Evolutionary conservation across 2,888 invertebrate genomes (phyloP).

Genomic region (Notodonta dromedarius): DNA sequence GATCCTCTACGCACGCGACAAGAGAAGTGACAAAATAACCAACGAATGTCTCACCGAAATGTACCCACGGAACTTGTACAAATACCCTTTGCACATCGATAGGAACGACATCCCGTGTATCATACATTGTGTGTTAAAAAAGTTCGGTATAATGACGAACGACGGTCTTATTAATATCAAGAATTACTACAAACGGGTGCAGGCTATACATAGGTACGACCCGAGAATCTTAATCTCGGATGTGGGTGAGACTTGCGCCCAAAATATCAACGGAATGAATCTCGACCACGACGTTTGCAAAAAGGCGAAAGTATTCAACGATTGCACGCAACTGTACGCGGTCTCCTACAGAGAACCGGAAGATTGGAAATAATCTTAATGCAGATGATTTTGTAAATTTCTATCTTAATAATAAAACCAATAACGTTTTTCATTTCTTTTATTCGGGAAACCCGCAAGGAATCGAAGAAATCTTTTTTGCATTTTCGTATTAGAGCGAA

Average conservation of each 20-base stretch:
- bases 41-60: conserved; percentile 72
- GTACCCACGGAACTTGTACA: conserved; percentile 75
- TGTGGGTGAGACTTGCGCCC: conserved; percentile 76
- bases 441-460: conserved; percentile 25
- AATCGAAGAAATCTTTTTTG: conserved; percentile 23
- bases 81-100: conserved; percentile 70
- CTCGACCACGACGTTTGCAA: conserved; percentile 77
- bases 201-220: conserved; percentile 75
- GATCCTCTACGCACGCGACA: conserved; percentile 72
- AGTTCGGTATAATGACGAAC: conserved; percentile 77
- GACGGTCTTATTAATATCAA: conserved; percentile 73
- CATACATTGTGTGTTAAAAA: conserved; percentile 76
- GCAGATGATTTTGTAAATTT: conserved; percentile 33
- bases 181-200: conserved; percentile 74
- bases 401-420: conserved; percentile 45
- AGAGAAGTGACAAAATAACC: conserved; percentile 67
- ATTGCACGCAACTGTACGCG: conserved; percentile 76
- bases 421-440: conserved; percentile 34
- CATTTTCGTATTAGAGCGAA: conserved; percentile 25
- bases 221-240: conserved; percentile 77
- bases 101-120: conserved; percentile 76
- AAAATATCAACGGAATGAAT: conserved; percentile 76
- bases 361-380: conserved; percentile 27
- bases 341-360: conserved; percentile 66
- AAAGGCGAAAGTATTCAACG: conserved; percentile 78